A percentile compares a stretch with the other conserved stretches of the same genome.
Conservation (phyloP, 2,797 vertebrate species). For the Limnodromus scolopaceus region DNA sequence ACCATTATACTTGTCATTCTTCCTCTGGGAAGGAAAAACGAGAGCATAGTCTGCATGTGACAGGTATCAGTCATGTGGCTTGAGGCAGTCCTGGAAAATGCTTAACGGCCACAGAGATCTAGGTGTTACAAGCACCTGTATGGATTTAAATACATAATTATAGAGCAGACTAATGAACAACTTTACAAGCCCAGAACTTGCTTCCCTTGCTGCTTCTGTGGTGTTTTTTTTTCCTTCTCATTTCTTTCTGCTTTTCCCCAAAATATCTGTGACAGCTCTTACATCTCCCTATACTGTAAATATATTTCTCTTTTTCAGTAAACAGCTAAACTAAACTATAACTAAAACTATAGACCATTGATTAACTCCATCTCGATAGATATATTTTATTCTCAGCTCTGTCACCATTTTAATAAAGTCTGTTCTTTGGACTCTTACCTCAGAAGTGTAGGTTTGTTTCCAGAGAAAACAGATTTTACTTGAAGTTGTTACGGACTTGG, state of each 20-base stretch:
- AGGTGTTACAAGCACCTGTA: neutral
- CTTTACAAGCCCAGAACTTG: neutral
- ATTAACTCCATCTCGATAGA: no score
- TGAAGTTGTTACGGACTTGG: neutral
- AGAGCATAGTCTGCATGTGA: neutral
- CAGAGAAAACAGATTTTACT: neutral
- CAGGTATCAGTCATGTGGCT: neutral
- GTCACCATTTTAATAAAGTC: neutral
- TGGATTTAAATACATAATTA: neutral
- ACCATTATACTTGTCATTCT: neutral
- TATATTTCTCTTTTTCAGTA: neutral
- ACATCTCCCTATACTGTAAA: neutral
- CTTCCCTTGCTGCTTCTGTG: neutral
- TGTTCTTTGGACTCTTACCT: neutral
- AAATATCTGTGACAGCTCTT: neutral
- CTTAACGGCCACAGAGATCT: neutral
- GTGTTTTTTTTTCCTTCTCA: neutral
- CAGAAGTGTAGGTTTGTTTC: neutral
- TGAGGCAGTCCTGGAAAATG: neutral
- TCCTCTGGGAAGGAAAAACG: neutral
- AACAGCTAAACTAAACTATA: neutral
- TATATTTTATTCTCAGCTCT: neutral
- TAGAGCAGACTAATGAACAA: neutral
- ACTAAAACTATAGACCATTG: neutral
- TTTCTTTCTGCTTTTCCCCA: neutral